Evolutionary conservation across 2,888 invertebrate genomes (phyloP), one percentile per base, ranked within the genome.

Genomic region (Acanthosepion esculentum): DNA sequence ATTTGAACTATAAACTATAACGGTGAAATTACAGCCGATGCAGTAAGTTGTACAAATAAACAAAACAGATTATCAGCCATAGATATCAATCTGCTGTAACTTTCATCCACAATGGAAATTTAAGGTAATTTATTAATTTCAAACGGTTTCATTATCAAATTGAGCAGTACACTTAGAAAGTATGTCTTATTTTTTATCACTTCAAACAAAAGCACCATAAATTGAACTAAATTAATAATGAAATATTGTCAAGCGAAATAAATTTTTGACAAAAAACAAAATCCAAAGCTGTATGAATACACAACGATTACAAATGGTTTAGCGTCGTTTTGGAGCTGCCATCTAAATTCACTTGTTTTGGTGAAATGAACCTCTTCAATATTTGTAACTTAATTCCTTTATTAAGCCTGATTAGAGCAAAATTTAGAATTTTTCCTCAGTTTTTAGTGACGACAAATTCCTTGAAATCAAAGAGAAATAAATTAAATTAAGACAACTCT

Each of bases 331-430:
- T 33, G 29, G 15, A 12, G 12, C n/a, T n/a, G n/a, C 78, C 15
- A 33, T 78, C 78, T 6, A 78, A 78, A n/a, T n/a, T 78, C 78
- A 33, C 33, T 78, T 78, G 78, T 78, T 78, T 78, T 78, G 78
- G n/a, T 10, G n/a, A 78, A 78, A 78, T 33, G 78, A 78, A 78
- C 12, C 78, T 78, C 33, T 78, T 18, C 12, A n/a, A 78, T 78
- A 78, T 78, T 78, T n/a, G 78, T 33, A n/a, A 78, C 78, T 78
- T 78, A 78, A 78, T 78, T 78, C 78, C 33, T 78, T 78, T 78
- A 78, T 78, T 78, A 33, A 78, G 78, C 78, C 23, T 78, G 78
- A 78, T 78, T 78, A n/a, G 78, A 78, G 78, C 78, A n/a, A 78
- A n/a, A 78, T 78, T 78, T 78, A 78, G 78, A 33, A 78, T n/a